These are phyloP conservation scores for Butorides virescens DNA, from an alignment of 2,113 vertebrate genomes.

Conservation along the genomic window DNA sequence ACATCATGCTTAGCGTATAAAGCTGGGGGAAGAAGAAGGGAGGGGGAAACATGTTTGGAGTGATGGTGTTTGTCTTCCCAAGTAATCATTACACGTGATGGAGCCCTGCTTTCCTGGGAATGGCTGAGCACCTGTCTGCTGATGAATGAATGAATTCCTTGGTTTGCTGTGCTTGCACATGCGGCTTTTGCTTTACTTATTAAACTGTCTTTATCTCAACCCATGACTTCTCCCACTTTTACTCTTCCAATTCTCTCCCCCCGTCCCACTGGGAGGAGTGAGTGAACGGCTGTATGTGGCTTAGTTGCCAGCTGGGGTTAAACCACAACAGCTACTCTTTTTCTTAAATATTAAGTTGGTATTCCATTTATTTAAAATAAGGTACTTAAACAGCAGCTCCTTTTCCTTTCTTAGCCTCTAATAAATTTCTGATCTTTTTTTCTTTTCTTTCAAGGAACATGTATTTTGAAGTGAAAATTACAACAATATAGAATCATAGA, in stretches of 20 bases:
- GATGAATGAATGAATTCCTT: too few species aligned
- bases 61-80: too few species aligned
- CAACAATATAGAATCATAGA: not conserved
- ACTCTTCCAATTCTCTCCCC: not conserved
- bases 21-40: too few species aligned
- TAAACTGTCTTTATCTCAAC: not conserved
- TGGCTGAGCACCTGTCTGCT: too few species aligned
- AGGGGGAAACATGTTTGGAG: too few species aligned
- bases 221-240: not conserved
- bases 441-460: not conserved
- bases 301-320: not conserved
- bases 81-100: too few species aligned
- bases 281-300: not conserved
- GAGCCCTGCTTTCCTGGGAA: too few species aligned
- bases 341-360: not conserved
- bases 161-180: not conserved
- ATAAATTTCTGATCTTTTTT: not conserved
- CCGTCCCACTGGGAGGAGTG: not conserved
- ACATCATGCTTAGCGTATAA: too few species aligned
- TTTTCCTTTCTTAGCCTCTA: not conserved
- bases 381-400: not conserved
- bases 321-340: not conserved
- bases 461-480: not conserved
- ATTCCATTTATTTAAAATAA: not conserved
- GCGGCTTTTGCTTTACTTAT: not conserved